phyloP scores from a whole-genome alignment of 64 coral and sea anemone species.

The Montipora sp. region DNA sequence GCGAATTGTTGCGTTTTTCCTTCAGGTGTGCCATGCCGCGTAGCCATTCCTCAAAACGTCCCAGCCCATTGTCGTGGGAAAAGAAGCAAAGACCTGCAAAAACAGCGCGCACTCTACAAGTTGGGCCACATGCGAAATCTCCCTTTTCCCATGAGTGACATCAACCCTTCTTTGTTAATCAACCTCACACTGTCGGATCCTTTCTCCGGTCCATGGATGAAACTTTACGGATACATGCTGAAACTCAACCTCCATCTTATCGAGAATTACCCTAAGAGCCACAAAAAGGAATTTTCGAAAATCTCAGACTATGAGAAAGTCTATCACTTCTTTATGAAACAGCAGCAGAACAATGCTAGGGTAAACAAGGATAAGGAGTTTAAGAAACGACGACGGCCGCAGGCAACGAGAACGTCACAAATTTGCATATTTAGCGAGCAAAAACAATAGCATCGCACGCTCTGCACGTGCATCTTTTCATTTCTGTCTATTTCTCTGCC shows the following conservation, averaged over 20 bases:
- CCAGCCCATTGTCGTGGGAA: slow-evolving; percentile 53
- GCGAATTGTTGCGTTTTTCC: neutral
- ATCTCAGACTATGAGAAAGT: slow-evolving; percentile 78
- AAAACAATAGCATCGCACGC: too few relatives aligned
- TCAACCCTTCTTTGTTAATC: slow-evolving; percentile 32
- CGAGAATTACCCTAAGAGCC: slow-evolving; percentile 25
- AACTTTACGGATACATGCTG: slow-evolving; percentile 82
- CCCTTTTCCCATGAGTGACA: slow-evolving; percentile 74
- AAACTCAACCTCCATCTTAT: slow-evolving; percentile 58
- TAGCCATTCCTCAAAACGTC: slow-evolving; percentile 60
- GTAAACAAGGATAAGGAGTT: neutral
- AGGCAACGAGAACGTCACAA: too few relatives aligned
- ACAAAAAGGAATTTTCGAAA: slow-evolving; percentile 67
- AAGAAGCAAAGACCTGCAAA: slow-evolving; percentile 46
- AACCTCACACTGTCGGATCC: slow-evolving; percentile 62
- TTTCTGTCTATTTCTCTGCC: too few relatives aligned
- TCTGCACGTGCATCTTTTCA: too few relatives aligned
- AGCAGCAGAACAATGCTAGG: slow-evolving; percentile 63
- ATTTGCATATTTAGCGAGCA: too few relatives aligned
- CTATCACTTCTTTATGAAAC: slow-evolving; percentile 78
- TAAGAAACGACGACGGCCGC: too few relatives aligned
- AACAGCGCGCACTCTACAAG: slow-evolving; percentile 72
- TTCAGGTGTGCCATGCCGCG: slow-evolving; percentile 66
- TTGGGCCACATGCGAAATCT: slow-evolving; percentile 62
- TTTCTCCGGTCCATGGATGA: slow-evolving; percentile 83